Conservation (phyloP, 2,113 vertebrate species). For the Semnornis frantzii region DNA sequence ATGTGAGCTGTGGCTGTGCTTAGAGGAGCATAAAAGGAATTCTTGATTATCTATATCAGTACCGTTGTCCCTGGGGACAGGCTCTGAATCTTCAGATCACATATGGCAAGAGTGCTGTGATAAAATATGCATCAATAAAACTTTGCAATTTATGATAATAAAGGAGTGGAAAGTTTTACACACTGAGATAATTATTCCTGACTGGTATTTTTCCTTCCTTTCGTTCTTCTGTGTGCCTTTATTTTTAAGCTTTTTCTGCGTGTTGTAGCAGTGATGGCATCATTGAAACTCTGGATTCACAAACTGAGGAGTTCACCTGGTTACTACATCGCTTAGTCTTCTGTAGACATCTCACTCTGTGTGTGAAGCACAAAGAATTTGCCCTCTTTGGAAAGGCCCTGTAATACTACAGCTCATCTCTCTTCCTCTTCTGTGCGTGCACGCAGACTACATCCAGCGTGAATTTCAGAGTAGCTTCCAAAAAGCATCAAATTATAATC, state of each 20-base stretch:
- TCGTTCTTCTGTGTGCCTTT: not conserved
- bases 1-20: constrained; percentile 63
- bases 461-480: not conserved
- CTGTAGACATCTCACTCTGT: not conserved
- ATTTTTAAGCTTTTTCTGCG: not conserved
- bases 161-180: constrained; percentile 68
- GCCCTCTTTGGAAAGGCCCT: not conserved
- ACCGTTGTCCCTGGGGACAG: constrained; percentile 64
- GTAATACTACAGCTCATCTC: not conserved
- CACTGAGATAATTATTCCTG: constrained; percentile 67
- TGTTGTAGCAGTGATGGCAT: not conserved
- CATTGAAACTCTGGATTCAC: not conserved
- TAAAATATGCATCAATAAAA: constrained; percentile 82
- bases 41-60: constrained; percentile 79
- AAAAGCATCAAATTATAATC: not conserved
- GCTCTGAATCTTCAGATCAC: constrained; percentile 76
- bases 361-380: not conserved
- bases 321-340: not conserved
- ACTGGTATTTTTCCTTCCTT: constrained; percentile 40
- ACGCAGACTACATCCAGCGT: not conserved
- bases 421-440: not conserved
- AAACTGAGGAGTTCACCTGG: not conserved
- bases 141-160: constrained; percentile 74
- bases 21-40: constrained; percentile 77
- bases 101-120: constrained; percentile 78